Base-by-base conservation (phyloP, 64 coral and sea anemone genomes). In the Montipora cactus region DNA sequence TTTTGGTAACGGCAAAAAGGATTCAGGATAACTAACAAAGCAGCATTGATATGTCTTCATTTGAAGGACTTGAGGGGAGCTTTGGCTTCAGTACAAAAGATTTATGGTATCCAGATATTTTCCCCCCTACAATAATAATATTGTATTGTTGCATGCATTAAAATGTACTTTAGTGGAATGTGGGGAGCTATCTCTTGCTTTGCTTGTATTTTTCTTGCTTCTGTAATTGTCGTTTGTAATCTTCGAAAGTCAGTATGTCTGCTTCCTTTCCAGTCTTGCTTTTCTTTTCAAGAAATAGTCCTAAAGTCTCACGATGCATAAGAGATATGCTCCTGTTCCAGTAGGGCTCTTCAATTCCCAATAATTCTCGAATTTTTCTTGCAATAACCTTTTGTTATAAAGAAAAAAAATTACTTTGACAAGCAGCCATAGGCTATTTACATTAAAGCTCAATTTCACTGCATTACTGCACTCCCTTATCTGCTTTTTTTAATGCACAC, bases 291-390 rank as follows among this genome's bases (percentile, higher is more conserved):
- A 99, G 87, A 88, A 90, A 99, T 44, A 99, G 88, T 6, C 95
- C 98, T 0, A 96, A 77, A 23, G 79, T 47, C 76, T 96, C 92
- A 15, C 98, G 77, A 72, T 99, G 95, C 48, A 84, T 79, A 44
- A 99, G 67, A 9, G 92, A 92, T 19, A 99, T 99, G 67, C 98
- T 99, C 89, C 98, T 96, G 59, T 96, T 89, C 98, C 98, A 99
- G 20, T 77, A 86, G 8, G 98, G 98, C 67, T 94, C 92, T 62
- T 99, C 92, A 22, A 95, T 85, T 5, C 95, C 98, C 55, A 96
- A 61, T 11, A 90, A 84, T 57, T 96, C 95, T 12, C 92, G 83
- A 9, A 99, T 75, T 58, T 94, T 94, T 73, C 83, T 99, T 7
- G 95, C 67, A 45, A 99, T 94, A 62, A 92, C 47, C 98, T 99